Base-by-base conservation (phyloP, 2,113 vertebrate genomes). In the Oenanthe oenanthe region DNA sequence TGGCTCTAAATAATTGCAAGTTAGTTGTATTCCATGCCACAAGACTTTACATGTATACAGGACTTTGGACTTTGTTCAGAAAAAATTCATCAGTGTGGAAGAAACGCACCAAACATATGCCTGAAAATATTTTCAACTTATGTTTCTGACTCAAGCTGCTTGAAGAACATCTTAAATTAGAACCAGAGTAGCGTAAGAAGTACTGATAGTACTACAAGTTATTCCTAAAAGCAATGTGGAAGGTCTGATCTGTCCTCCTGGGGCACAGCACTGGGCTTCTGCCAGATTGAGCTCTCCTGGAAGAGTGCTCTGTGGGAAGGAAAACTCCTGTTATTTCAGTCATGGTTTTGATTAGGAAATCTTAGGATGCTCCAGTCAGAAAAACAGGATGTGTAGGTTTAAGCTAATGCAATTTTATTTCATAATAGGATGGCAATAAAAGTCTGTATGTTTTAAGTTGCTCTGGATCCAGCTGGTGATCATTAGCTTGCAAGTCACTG, bases 341-440 rank as follows among this genome's bases (percentile, higher is more conserved):
- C 68, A 70, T 67, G 79, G 67, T 66, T 84, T 93, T 94, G 80
- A 88, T 95, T 92, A 95, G 67, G 84, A 97, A 94, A 94, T 70
- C 61, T 76, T 80, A 57, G 47, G 32, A 50, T 85, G 50, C 53
- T 88, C 88, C 79, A 68, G n/a, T 53, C n/a, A 92, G 70, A 84
- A 89, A 94, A 95, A 78, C 80, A 95, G 71, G 88, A 93, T 87
- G 57, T 81, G 78, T 87, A 95, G 22, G 42, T 90, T 94, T 88
- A 73, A 85, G 47, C 51, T 92, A 60, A 81, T 78, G 77, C 47
- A 76, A 81, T 89, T 91, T 32, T 56, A 43, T 89, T 93, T 89
- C 70, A 17, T 72, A 82, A 95, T 36, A 81, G 47, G 24, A 57
- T 38, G 38, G 56, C 42, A 67, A 18, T 74, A 81, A 40, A 87